A percentile compares a stretch with the other conserved stretches of the same genome.
These are phyloP conservation scores for Aleiodes alternator DNA, from an alignment of 2,888 invertebrate genomes.

Conservation along the genomic window DNA sequence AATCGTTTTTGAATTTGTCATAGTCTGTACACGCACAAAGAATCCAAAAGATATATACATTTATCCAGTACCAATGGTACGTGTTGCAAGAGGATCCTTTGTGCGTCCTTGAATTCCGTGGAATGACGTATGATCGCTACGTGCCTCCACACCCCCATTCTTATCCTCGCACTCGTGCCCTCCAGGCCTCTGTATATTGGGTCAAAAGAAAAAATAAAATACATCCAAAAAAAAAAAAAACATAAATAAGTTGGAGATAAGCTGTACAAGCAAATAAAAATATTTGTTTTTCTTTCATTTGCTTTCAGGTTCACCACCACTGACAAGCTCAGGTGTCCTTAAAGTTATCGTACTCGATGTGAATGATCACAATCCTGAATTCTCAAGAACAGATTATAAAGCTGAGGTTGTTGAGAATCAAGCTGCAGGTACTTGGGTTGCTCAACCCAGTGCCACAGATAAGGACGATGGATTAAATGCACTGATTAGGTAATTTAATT, in stretches of 20 bases:
- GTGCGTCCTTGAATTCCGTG: conserved; percentile 33
- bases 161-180: conserved; percentile 35
- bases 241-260: conserved; percentile 17
- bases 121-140: conserved; percentile 49
- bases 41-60: conserved; percentile 25
- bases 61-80: conserved; percentile 8
- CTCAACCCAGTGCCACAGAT: conserved; percentile 87
- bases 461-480: conserved; percentile 91
- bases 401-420: conserved; percentile 89
- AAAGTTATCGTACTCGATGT: conserved; percentile 94
- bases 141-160: conserved; percentile 47
- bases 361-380: conserved; percentile 94
- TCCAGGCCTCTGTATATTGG: conserved; percentile 15
- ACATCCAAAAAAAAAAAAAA: conserved; percentile 17
- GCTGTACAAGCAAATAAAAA: conserved; percentile 33
- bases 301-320: conserved; percentile 88
- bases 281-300: conserved; percentile 33
- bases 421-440: conserved; percentile 85
- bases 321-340: conserved; percentile 94
- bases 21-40: conserved; percentile 47
- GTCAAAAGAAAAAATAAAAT: conserved; percentile 25
- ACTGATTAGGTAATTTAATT: conserved; percentile 81
- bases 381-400: conserved; percentile 87
- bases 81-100: conserved; percentile 38
- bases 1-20: conserved; percentile 56